A percentile compares a stretch with the other conserved stretches of the same genome.
Conservation (phyloP, 1,140 invertebrate species). For the Phthorimaea operculella region DNA sequence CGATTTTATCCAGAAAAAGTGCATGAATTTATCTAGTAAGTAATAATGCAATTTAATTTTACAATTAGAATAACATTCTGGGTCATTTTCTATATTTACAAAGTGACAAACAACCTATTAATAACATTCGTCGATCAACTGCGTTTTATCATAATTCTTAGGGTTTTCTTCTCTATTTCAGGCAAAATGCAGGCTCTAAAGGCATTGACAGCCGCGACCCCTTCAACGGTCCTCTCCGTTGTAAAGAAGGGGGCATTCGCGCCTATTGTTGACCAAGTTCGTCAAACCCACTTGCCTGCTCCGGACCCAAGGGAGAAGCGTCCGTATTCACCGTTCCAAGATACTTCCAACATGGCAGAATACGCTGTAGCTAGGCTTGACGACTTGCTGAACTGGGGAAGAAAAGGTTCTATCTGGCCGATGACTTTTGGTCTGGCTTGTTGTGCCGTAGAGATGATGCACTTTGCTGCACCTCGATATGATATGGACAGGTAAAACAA, state of each 20-base stretch:
- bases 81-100: no score
- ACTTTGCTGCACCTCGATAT: slow-evolving; percentile 97
- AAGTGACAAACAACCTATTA: no score
- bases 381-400: slow-evolving; percentile 95
- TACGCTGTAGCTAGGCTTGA: slow-evolving; percentile 86
- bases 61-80: no score
- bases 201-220: slow-evolving; percentile 43
- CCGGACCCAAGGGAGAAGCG: slow-evolving; percentile 50
- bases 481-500: slow-evolving; percentile 86
- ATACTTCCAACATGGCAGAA: slow-evolving; percentile 76
- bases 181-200: slow-evolving; percentile 57
- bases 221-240: slow-evolving; percentile 39
- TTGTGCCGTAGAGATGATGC: slow-evolving; percentile 99
- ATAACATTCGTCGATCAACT: background rate
- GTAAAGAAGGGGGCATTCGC: slow-evolving; percentile 54
- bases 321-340: slow-evolving; percentile 77
- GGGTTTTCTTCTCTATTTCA: slow-evolving; percentile 18
- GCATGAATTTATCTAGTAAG: slow-evolving; percentile 12
- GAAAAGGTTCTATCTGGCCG: slow-evolving; percentile 94
- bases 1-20: background rate
- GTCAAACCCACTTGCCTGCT: slow-evolving; percentile 60
- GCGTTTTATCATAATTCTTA: background rate
- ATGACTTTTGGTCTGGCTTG: slow-evolving; percentile 97
- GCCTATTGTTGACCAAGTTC: slow-evolving; percentile 45
- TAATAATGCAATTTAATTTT: background rate